Evolutionary conservation across 1,140 invertebrate genomes (phyloP), one percentile per base, ranked within the genome.

Genomic region (Euglossa dilemma): DNA sequence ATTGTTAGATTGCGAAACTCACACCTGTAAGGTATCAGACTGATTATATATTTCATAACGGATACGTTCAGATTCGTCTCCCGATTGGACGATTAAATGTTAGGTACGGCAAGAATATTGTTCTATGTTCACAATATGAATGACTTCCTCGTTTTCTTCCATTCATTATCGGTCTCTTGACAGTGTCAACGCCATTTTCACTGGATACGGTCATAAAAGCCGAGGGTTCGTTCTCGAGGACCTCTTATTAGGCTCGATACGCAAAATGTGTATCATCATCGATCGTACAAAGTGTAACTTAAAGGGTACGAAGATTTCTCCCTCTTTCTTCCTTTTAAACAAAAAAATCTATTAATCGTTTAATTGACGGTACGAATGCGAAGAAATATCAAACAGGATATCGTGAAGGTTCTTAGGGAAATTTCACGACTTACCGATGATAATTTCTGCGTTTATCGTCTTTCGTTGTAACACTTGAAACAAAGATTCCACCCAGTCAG

Each of bases 381-480:
- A 63, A 78, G n/a, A 64, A 52, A 43, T 47, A 43, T 75, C 23
- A 52, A 45, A 50, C 7, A 6, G 3, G 23, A 23, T 23, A 66
- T 28, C 36, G 47, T 70, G 7, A 71, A 52, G 18, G 7, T 36
- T 63, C 8, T 36, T 20, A 5, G 4, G 6, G 18, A 28, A 61
- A 2, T 25, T n/a, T 43, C 70, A 36, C 56, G 56, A 72, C 36
- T 66, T n/a, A 14, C 9, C 7, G 45, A 47, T 36, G 14, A 50
- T 25, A 25, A 43, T 57, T 25, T n/a, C n/a, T 63, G 77, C 36
- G 43, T 64, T 64, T 36, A 70, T 74, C 47, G 76, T 45, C 57
- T 57, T 87, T 87, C 86, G 85, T 87, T 87, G 85, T 87, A 87
- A 84, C 23, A 45, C 71, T 80, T 63, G 50, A 84, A 64, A 71